A percentile compares a stretch with the other conserved stretches of the same genome.
Conservation (phyloP, 30 jellyfish, hydroid and myxozoan genomes). For the Haliclystus octoradiatus region DNA sequence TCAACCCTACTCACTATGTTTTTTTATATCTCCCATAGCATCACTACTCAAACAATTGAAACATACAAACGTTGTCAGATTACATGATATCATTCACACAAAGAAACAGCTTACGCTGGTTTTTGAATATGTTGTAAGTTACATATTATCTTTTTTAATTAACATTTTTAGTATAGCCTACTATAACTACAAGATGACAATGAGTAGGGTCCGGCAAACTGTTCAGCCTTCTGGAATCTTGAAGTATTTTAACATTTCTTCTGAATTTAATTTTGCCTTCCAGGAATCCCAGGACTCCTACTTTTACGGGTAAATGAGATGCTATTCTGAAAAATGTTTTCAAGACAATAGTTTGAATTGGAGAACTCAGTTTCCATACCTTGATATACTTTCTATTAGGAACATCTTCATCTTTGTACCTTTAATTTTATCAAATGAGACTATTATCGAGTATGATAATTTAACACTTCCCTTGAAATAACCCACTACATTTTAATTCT, state of each 20-base stretch:
- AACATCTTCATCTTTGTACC: no score
- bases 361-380: no score
- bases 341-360: no score
- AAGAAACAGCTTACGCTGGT: conserved; percentile 80
- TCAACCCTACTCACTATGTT: no score
- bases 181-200: not conserved
- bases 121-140: conserved; percentile 84
- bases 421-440: no score
- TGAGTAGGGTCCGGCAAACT: not conserved
- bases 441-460: no score
- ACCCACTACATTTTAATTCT: no score
- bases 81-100: conserved; percentile 95
- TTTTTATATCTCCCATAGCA: no score
- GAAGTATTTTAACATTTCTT: not conserved
- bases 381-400: no score
- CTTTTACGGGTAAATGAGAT: no score
- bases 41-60: conserved; percentile 81
- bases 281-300: not conserved
- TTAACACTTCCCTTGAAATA: no score
- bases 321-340: no score
- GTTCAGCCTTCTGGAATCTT: not conserved
- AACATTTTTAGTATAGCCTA: not conserved
- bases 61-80: conserved; percentile 84
- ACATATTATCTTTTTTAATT: not conserved
- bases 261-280: not conserved